Conservation (phyloP, 2,113 vertebrate species). For the Corythaeola cristata region DNA sequence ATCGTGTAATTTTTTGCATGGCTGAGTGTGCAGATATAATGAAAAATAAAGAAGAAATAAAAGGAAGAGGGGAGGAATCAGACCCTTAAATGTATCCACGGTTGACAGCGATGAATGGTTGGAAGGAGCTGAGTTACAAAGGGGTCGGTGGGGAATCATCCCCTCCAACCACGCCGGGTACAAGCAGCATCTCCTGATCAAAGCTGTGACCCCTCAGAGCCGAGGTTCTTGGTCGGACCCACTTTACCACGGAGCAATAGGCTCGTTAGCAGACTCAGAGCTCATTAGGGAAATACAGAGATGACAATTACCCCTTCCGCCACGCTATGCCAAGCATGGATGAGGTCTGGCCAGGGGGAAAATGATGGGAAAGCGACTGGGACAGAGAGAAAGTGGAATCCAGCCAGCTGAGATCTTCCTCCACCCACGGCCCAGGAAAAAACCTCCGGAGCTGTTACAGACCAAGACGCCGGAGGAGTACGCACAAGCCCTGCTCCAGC, state of each 20-base stretch:
- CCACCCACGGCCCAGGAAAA: background rate
- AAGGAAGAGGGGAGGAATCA: background rate
- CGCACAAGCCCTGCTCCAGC: rapidly evolving
- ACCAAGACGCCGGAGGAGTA: background rate
- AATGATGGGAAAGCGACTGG: background rate
- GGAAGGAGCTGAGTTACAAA: background rate
- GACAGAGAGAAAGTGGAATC: background rate
- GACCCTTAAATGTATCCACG: conserved; percentile 7
- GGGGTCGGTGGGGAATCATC: rapidly evolving
- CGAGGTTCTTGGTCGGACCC: background rate
- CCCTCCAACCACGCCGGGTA: rapidly evolving
- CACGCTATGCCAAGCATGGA: background rate
- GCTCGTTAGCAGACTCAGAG: background rate
- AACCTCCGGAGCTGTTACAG: background rate
- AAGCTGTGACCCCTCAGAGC: background rate
- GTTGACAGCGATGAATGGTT: background rate
- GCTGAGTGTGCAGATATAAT: conserved; percentile 67
- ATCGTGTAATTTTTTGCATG: conserved; percentile 79
- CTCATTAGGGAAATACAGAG: conserved; percentile 3
- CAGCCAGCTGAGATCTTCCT: background rate
- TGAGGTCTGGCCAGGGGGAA: rapidly evolving
- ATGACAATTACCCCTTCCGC: background rate
- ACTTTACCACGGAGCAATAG: background rate
- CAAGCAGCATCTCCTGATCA: background rate
- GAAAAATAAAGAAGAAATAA: background rate